Evolutionary conservation across 2,888 invertebrate genomes (phyloP).

Genomic region (Lepetodrilus schrolli): DNA sequence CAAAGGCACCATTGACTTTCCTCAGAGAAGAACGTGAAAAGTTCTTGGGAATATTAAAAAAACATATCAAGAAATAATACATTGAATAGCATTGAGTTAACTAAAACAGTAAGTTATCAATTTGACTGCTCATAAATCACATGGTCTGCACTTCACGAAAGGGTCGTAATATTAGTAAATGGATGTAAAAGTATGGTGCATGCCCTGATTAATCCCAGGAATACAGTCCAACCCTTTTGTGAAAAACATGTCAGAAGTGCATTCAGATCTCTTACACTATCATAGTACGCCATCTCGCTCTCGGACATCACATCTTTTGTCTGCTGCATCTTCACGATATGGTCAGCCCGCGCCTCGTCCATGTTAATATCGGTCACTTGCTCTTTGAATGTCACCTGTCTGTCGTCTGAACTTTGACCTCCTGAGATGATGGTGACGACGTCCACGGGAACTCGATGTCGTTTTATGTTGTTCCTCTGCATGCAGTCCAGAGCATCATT

Average conservation of each 20-base stretch:
- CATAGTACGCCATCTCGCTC: constrained; percentile 56
- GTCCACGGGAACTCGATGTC: not conserved
- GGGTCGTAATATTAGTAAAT: too few species aligned
- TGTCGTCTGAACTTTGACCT: not conserved
- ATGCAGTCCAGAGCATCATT: not conserved
- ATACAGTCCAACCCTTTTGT: too few species aligned
- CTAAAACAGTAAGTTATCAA: too few species aligned
- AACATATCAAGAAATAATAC: too few species aligned
- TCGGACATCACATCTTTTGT: constrained; percentile 61
- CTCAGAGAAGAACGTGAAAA: too few species aligned
- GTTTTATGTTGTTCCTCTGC: not conserved
- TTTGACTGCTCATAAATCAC: too few species aligned
- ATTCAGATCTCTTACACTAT: constrained; percentile 40
- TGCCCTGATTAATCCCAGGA: too few species aligned
- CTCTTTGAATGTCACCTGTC: constrained; percentile 37
- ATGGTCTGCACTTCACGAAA: too few species aligned
- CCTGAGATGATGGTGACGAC: not conserved
- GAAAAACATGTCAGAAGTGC: not conserved
- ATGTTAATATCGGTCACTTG: constrained; percentile 46
- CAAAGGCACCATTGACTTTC: too few species aligned
- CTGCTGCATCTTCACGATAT: constrained; percentile 59
- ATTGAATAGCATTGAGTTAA: too few species aligned
- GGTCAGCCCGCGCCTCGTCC: constrained; percentile 56
- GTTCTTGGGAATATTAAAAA: too few species aligned
- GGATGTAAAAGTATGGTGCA: too few species aligned